Conservation (phyloP, 23 tunicate genomes). For the Halocynthia aurantium region DNA sequence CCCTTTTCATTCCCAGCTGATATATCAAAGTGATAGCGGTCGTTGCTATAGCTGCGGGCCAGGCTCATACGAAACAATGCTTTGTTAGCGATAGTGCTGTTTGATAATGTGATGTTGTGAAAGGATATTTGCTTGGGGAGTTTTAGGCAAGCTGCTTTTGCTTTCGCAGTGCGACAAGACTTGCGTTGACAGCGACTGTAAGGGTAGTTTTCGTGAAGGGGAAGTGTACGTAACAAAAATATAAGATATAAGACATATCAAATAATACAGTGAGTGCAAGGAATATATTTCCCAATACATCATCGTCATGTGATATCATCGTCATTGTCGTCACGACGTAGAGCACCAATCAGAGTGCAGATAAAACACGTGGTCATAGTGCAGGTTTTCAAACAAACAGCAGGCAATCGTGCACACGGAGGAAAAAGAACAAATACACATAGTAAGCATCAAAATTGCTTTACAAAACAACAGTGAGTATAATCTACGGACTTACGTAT, state of each 20-base stretch:
- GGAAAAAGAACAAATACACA: slow-evolving; percentile 20
- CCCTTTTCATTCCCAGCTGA: slow-evolving; percentile 73
- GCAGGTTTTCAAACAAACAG: neutral
- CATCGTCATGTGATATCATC: too few relatives aligned
- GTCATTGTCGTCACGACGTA: too few relatives aligned
- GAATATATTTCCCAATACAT: neutral
- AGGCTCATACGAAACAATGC: slow-evolving; percentile 71
- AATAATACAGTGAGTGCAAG: neutral
- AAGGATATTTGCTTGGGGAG: slow-evolving; percentile 74
- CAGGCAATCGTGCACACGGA: neutral
- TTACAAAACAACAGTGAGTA: neutral
- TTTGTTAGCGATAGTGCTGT: slow-evolving; percentile 45
- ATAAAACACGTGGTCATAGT: neutral
- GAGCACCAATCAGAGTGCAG: neutral
- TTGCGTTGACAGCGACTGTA: slow-evolving; percentile 17
- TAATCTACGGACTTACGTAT: slow-evolving; percentile 39
- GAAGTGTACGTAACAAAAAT: neutral
- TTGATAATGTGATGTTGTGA: slow-evolving; percentile 65
- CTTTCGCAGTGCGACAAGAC: slow-evolving; percentile 30
- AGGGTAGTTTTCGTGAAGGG: neutral
- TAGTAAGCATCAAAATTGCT: slow-evolving; percentile 1
- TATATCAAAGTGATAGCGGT: slow-evolving; percentile 60
- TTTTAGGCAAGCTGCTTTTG: slow-evolving; percentile 38
- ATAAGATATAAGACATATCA: slow-evolving; percentile 1
- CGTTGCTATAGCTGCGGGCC: slow-evolving; percentile 31